A percentile compares a stretch with the other conserved stretches of the same genome.
These are phyloP conservation scores for Phorcus lineatus DNA, from an alignment of 2,888 invertebrate genomes.

Conservation along the genomic window DNA sequence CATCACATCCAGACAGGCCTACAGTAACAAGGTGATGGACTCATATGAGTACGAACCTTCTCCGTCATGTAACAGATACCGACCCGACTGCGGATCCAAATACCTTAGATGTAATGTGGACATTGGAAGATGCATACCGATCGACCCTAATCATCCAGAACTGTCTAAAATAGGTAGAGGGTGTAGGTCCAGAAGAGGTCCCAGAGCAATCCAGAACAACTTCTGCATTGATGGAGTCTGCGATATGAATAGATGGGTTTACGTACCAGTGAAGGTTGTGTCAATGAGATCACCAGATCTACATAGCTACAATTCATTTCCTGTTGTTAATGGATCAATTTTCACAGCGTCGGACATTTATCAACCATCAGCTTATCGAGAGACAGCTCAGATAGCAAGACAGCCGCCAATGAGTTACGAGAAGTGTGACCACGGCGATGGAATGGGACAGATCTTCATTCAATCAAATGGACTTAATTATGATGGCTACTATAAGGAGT, in stretches of 20 bases:
- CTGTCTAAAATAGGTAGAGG: not conserved
- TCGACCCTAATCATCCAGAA: not conserved
- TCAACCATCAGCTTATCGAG: conserved; percentile 44
- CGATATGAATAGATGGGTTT: conserved; percentile 63
- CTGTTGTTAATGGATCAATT: conserved; percentile 54
- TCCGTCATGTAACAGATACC: conserved; percentile 46
- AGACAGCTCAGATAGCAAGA: conserved; percentile 34
- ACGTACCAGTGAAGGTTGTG: conserved; percentile 62
- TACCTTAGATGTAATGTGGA: not conserved
- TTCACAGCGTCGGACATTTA: conserved; percentile 56
- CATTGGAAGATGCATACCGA: conserved; percentile 9
- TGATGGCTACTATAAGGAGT: conserved; percentile 64
- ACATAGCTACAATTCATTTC: conserved; percentile 50
- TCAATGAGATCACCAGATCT: conserved; percentile 60
- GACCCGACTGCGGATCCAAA: conserved; percentile 55
- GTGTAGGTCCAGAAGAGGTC: not conserved
- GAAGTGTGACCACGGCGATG: conserved; percentile 33
- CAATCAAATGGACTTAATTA: conserved; percentile 64
- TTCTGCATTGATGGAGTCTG: conserved; percentile 62
- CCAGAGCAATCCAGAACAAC: conserved; percentile 50
- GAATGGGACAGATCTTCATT: conserved; percentile 60
- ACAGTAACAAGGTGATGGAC: conserved; percentile 49
- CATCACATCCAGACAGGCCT: conserved; percentile 54
- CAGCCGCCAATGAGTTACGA: conserved; percentile 40
- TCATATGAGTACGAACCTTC: conserved; percentile 47